A percentile compares a stretch with the other conserved stretches of the same genome.
These are phyloP conservation scores for Thalassoma bifasciatum DNA, from an alignment of 2,113 vertebrate species.

Conservation along the genomic window DNA sequence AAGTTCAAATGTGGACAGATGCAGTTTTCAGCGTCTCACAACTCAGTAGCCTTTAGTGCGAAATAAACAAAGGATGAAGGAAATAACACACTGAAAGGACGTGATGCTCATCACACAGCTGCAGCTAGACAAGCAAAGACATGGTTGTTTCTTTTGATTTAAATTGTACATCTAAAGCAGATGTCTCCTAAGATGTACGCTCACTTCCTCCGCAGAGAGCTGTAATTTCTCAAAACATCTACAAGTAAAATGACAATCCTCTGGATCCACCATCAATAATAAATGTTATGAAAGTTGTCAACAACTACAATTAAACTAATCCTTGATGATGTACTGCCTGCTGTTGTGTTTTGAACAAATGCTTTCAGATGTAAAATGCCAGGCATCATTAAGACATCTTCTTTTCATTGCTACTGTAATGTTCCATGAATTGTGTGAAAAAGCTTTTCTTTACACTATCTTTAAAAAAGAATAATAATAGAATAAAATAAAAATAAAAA, in stretches of 20 bases:
- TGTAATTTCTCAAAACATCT: slow-evolving; percentile 28
- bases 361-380: neutral
- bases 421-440: neutral
- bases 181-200: neutral
- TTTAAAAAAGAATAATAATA: too few species aligned
- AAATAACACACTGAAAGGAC: slow-evolving; percentile 36
- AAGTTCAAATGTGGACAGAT: neutral
- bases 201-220: slow-evolving; percentile 13
- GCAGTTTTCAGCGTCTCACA: slow-evolving; percentile 12
- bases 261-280: slow-evolving; percentile 9
- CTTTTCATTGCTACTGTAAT: neutral
- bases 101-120: slow-evolving; percentile 10
- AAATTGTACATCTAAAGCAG: slow-evolving; percentile 38
- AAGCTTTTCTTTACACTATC: neutral
- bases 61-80: slow-evolving; percentile 11
- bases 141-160: slow-evolving; percentile 52
- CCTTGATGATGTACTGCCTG: neutral
- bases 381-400: neutral
- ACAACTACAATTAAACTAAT: slow-evolving; percentile 1
- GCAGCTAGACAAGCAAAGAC: slow-evolving; percentile 32
- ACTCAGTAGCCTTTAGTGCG: slow-evolving; percentile 1
- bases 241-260: slow-evolving; percentile 2
- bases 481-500: neutral
- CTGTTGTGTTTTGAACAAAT: neutral
- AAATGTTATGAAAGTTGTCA: slow-evolving; percentile 20